A percentile compares a stretch with the other conserved stretches of the same genome.
These are phyloP conservation scores for Agelastica alni DNA, from an alignment of 2,888 invertebrate species.

Conservation along the genomic window DNA sequence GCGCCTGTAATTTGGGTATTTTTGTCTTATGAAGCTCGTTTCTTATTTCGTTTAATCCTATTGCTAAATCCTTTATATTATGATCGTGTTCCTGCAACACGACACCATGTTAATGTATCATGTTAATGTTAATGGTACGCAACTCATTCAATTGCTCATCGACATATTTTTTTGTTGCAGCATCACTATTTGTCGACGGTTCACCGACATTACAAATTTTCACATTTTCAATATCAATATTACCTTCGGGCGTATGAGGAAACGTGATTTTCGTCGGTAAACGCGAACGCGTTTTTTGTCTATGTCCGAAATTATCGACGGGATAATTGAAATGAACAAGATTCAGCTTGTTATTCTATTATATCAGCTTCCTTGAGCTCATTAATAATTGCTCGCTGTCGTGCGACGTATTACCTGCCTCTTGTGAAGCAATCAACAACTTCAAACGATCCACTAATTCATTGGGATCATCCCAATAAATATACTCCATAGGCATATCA, in stretches of 20 bases:
- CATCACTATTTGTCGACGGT: neutral
- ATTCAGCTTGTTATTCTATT: slow-evolving; percentile 23
- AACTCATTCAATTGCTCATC: too few relatives aligned
- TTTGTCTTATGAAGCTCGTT: neutral
- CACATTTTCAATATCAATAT: neutral
- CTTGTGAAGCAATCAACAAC: slow-evolving; percentile 42
- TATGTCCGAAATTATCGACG: slow-evolving; percentile 29
- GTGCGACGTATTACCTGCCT: slow-evolving; percentile 42
- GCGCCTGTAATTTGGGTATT: neutral
- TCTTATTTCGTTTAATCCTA: too few relatives aligned
- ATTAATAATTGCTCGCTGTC: slow-evolving; percentile 48
- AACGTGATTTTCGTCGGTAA: neutral
- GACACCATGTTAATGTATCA: too few relatives aligned
- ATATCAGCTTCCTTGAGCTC: slow-evolving; percentile 36
- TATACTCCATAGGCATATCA: slow-evolving; percentile 24
- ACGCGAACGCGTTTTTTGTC: neutral
- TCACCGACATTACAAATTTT: neutral
- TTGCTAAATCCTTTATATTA: neutral
- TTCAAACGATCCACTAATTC: slow-evolving; percentile 45
- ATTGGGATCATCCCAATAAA: slow-evolving; percentile 34
- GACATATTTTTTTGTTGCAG: neutral
- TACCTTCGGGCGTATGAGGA: neutral
- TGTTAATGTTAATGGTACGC: too few relatives aligned
- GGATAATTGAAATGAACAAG: slow-evolving; percentile 13
- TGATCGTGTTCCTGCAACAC: neutral